phyloP scores from a whole-genome alignment of 2,888 invertebrate species.

The Leptogaster cylindrica region DNA sequence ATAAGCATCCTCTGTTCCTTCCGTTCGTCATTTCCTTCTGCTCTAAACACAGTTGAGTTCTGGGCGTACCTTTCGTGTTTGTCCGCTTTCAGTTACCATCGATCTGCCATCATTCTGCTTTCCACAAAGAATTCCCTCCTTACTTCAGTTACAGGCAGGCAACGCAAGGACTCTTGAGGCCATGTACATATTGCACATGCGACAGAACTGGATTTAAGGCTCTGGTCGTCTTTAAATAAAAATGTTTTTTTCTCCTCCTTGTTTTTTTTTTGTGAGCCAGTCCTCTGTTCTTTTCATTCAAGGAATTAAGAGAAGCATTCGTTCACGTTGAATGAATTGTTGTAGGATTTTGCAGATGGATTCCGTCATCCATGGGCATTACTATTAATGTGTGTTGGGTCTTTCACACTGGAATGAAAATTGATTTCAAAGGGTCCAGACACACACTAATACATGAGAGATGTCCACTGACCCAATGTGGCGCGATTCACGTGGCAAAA shows the following conservation, averaged over 20 bases:
- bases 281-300: constrained; percentile 23
- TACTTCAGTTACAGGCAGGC: background rate
- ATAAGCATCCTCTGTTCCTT: constrained; percentile 33
- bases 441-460: too few species aligned
- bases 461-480: too few species aligned
- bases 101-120: constrained; percentile 24
- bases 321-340: background rate
- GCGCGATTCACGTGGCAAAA: too few species aligned
- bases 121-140: constrained; percentile 1
- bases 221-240: constrained; percentile 7
- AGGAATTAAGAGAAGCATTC: constrained; percentile 3
- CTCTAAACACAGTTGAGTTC: constrained; percentile 11
- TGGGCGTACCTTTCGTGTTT: too few species aligned
- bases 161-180: background rate
- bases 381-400: too few species aligned
- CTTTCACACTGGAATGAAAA: too few species aligned
- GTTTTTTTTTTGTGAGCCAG: background rate
- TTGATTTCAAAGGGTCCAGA: too few species aligned
- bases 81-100: constrained; percentile 12
- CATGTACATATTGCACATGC: constrained; percentile 16
- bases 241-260: constrained; percentile 2
- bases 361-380: background rate
- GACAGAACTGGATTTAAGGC: constrained; percentile 4
- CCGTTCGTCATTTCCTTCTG: constrained; percentile 19
- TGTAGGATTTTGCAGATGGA: constrained; percentile 10